Evolutionary conservation across 2,113 vertebrate species (phyloP).

Genomic region (Theristicus caerulescens): DNA sequence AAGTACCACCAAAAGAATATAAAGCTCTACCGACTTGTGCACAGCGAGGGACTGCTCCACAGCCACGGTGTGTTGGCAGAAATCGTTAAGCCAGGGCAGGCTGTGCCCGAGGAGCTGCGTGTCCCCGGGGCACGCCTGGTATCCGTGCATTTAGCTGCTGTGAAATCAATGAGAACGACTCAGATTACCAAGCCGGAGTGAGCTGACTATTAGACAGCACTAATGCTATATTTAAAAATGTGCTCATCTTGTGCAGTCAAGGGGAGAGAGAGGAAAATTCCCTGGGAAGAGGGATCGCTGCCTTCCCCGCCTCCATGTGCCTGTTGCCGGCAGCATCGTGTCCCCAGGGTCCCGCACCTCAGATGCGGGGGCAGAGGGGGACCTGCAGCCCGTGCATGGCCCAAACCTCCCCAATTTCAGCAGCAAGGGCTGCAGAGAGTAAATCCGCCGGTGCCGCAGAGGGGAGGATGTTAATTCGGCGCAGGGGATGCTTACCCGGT

Average conservation of each 20-base stretch:
- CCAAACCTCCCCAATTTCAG: neutral
- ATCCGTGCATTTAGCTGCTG: neutral
- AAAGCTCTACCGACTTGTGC: neutral
- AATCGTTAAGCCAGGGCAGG: neutral
- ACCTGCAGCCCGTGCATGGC: accelerated
- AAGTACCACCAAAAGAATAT: neutral
- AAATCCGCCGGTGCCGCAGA: accelerated
- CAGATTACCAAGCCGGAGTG: neutral
- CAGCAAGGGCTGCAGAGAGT: neutral
- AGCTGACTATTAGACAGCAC: neutral
- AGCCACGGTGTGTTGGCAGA: neutral
- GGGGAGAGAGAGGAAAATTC: neutral
- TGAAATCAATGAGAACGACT: neutral
- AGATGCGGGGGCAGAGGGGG: accelerated
- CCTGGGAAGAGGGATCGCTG: neutral
- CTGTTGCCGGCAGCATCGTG: neutral
- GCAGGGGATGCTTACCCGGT: accelerated
- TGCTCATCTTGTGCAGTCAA: neutral
- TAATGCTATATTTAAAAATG: neutral
- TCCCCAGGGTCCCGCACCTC: accelerated
- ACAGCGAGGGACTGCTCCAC: accelerated
- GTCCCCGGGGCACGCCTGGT: neutral
- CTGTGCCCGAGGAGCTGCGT: neutral
- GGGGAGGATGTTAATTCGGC: neutral
- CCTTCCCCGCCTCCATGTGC: accelerated